phyloP scores from a whole-genome alignment of 2,113 vertebrate species.

The Erinaceus europaeus region DNA sequence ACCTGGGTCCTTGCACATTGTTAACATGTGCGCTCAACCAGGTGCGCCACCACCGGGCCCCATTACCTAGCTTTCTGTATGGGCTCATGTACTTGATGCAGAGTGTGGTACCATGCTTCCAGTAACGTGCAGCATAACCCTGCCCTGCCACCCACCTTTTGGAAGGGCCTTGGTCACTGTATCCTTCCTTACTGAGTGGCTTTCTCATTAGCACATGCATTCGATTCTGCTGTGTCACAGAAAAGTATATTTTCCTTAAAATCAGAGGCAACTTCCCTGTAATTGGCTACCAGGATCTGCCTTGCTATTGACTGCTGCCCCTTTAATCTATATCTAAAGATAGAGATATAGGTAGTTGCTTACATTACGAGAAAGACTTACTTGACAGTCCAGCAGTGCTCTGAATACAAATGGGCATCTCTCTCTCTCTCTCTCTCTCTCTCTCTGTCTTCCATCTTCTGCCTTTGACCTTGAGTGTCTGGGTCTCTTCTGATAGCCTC shows the following conservation, averaged over 20 bases:
- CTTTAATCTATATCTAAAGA: background rate
- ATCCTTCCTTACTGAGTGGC: background rate
- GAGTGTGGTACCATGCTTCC: background rate
- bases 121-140: background rate
- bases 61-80: background rate
- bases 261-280: background rate
- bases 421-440: background rate
- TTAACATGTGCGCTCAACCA: too few relatives aligned
- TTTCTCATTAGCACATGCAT: background rate
- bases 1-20: too few relatives aligned
- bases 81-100: background rate
- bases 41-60: too few relatives aligned
- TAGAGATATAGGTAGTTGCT: too few relatives aligned
- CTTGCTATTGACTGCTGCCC: background rate
- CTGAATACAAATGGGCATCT: background rate
- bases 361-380: background rate
- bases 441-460: background rate
- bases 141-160: background rate
- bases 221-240: too few relatives aligned
- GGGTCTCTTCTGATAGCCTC: conserved; percentile 19
- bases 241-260: background rate
- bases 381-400: background rate
- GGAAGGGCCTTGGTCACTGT: background rate
- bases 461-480: background rate
- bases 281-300: background rate